Evolutionary conservation across 2,113 vertebrate genomes (phyloP).

Genomic region (Romanogobio albipinnatus): DNA sequence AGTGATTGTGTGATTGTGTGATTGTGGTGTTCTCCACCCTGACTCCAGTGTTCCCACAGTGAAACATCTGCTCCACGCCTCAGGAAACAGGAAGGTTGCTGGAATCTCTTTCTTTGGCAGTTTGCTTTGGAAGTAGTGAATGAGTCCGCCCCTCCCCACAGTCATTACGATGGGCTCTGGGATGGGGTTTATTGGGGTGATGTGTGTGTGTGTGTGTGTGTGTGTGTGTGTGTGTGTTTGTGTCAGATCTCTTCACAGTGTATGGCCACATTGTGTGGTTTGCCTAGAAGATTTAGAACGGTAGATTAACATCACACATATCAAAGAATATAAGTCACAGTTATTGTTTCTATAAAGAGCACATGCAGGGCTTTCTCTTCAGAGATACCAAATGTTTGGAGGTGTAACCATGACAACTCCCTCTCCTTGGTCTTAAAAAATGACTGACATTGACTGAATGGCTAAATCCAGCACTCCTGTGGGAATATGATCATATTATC

Average conservation of each 20-base stretch:
- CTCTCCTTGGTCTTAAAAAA: no score
- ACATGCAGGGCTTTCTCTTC: no score
- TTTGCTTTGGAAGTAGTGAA: slow-evolving; percentile 60
- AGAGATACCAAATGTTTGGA: no score
- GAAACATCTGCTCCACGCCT: slow-evolving; percentile 63
- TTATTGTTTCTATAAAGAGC: no score
- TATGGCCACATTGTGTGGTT: not conserved
- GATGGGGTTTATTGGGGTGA: not conserved
- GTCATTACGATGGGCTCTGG: not conserved
- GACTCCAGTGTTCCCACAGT: not conserved
- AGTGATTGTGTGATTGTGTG: no score
- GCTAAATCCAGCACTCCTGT: no score
- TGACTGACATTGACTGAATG: no score
- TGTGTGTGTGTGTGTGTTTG: not conserved
- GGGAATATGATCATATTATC: no score
- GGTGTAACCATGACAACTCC: no score
- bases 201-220: not conserved
- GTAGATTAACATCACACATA: not conserved
- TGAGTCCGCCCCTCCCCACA: slow-evolving; percentile 42
- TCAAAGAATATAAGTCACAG: not conserved
- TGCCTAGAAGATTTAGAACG: not conserved
- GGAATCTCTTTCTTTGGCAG: slow-evolving; percentile 58
- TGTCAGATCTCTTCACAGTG: not conserved
- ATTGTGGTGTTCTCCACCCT: not conserved
- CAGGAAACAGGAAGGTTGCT: slow-evolving; percentile 41